A percentile compares a stretch with the other conserved stretches of the same genome.
phyloP scores from a whole-genome alignment of 2,113 vertebrate species.

The Menura novaehollandiae region DNA sequence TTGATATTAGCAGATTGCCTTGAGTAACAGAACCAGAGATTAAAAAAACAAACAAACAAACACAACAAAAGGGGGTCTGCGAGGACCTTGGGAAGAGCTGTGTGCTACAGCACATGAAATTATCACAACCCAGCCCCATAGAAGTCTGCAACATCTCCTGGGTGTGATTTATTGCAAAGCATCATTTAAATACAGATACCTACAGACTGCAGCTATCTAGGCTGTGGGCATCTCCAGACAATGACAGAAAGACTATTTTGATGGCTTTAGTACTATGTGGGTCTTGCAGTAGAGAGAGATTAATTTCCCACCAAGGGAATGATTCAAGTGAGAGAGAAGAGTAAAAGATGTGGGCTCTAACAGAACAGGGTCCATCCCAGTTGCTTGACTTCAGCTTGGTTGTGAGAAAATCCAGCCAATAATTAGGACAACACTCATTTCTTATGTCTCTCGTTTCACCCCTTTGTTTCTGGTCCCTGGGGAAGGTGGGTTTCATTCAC shows the following conservation, averaged over 20 bases:
- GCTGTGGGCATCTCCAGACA: not conserved
- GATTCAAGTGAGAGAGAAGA: not conserved
- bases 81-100: not conserved
- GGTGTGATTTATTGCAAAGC: not conserved
- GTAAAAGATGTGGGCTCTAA: not conserved
- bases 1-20: not conserved
- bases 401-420: not conserved
- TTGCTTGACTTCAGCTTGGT: not conserved
- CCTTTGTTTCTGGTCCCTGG: not conserved
- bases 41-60: not conserved
- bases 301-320: not conserved
- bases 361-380: not conserved
- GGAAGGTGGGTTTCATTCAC: not conserved
- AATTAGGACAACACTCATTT: not conserved
- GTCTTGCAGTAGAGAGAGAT: not conserved
- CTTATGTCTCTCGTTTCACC: not conserved
- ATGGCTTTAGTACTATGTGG: not conserved
- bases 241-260: not conserved
- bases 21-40: not conserved
- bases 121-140: not conserved
- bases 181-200: not conserved
- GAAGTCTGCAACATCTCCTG: not conserved
- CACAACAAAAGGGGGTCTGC: not conserved
- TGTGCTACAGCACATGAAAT: not conserved
- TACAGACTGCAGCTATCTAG: not conserved